Conservation (phyloP, 2,113 vertebrate species). For the Cheirogaleus medius region DNA sequence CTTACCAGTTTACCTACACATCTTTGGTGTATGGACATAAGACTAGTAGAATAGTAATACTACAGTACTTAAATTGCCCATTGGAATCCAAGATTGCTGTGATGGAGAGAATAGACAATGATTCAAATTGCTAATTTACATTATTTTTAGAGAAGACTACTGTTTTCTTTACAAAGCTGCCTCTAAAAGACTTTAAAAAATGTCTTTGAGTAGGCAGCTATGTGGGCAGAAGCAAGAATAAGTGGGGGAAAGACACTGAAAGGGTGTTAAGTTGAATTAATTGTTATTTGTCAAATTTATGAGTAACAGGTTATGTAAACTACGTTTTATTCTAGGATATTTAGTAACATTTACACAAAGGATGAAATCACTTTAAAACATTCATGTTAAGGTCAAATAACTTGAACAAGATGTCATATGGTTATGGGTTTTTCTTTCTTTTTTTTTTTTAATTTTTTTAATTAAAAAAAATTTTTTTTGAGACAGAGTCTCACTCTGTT, state of each 20-base stretch:
- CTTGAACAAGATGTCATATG: not conserved
- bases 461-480: no score
- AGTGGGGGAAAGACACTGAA: not conserved
- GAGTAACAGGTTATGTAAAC: constrained; percentile 40
- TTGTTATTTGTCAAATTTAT: constrained; percentile 48
- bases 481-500: no score
- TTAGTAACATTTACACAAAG: constrained; percentile 28
- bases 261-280: not conserved
- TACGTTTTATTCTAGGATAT: constrained; percentile 9
- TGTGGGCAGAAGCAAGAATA: constrained; percentile 62
- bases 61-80: not conserved
- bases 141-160: constrained; percentile 56
- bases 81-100: not conserved
- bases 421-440: not conserved
- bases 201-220: constrained; percentile 55
- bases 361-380: constrained; percentile 32
- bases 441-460: no score
- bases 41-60: constrained; percentile 8
- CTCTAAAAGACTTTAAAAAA: constrained; percentile 56
- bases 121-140: constrained; percentile 42
- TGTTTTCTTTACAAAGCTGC: constrained; percentile 63
- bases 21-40: constrained; percentile 38
- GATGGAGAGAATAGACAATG: not conserved
- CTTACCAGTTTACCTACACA: constrained; percentile 1
- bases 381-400: constrained; percentile 13